A percentile compares a stretch with the other conserved stretches of the same genome.
Evolutionary conservation across 2,888 invertebrate genomes (phyloP).

Genomic region (Thecocarcelia acutangulata): DNA sequence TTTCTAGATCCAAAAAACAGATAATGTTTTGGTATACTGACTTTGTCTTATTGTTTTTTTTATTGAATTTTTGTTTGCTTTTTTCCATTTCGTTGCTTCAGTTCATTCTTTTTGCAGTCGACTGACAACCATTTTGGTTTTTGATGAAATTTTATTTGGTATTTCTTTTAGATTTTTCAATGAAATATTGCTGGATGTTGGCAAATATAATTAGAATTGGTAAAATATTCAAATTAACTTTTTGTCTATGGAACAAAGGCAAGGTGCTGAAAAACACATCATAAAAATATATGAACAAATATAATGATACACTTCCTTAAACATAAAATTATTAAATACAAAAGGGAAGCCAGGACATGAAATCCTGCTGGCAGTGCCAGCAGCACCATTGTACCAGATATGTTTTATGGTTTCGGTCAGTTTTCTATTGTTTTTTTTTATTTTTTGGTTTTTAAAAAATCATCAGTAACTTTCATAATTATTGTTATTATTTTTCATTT

Average conservation of each 20-base stretch:
- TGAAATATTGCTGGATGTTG: constrained; percentile 72
- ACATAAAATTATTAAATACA: constrained; percentile 61
- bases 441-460: constrained; percentile 21
- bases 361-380: constrained; percentile 59
- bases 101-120: constrained; percentile 43
- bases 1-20: constrained; percentile 10
- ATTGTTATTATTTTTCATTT: constrained; percentile 29
- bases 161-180: constrained; percentile 25
- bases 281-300: constrained; percentile 55
- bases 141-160: constrained; percentile 26
- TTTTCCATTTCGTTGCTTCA: constrained; percentile 37
- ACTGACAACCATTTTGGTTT: constrained; percentile 37
- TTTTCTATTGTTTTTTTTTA: constrained; percentile 6
- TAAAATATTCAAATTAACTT: constrained; percentile 73
- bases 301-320: constrained; percentile 63
- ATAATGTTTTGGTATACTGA: constrained; percentile 10
- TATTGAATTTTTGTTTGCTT: constrained; percentile 42
- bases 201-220: constrained; percentile 76
- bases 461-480: constrained; percentile 6
- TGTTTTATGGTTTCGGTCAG: constrained; percentile 14
- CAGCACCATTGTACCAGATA: constrained; percentile 7
- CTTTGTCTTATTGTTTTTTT: constrained; percentile 2
- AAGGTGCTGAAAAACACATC: constrained; percentile 66
- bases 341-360: constrained; percentile 22
- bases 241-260: constrained; percentile 27